phyloP scores from a whole-genome alignment of 2,113 vertebrate genomes.

The Elephas maximus region DNA sequence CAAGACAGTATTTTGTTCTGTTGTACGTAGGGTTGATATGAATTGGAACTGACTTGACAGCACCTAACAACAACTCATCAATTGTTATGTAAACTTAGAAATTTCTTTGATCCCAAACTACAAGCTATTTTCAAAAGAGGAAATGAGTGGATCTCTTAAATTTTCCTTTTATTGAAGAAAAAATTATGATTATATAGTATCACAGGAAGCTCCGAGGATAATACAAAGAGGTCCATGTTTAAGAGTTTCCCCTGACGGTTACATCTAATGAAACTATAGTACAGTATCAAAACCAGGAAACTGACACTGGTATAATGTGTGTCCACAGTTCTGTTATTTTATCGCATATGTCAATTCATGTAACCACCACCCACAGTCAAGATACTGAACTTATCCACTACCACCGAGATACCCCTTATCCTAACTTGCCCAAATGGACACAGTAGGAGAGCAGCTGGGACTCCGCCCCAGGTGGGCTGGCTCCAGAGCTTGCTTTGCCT shows the following conservation, averaged over 20 bases:
- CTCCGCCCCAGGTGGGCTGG: background rate
- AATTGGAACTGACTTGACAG: no score
- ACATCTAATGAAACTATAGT: no score
- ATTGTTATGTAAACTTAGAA: background rate
- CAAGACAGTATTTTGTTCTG: no score
- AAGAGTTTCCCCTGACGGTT: background rate
- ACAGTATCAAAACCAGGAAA: background rate
- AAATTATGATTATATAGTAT: background rate
- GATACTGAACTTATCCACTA: background rate
- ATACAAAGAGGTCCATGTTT: no score
- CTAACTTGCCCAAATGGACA: background rate
- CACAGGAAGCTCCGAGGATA: background rate
- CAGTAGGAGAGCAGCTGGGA: background rate
- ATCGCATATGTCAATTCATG: no score
- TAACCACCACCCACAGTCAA: background rate
- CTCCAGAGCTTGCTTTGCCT: background rate
- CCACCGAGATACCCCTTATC: background rate
- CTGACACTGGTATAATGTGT: background rate
- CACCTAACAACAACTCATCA: background rate
- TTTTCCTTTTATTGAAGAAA: background rate
- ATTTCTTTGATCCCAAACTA: background rate
- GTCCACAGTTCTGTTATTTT: background rate
- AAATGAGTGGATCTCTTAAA: background rate
- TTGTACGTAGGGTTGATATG: no score
- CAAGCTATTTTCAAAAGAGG: background rate